A percentile compares a stretch with the other conserved stretches of the same genome.
Conservation (phyloP, 2,113 vertebrate species). For the Grus americana region DNA sequence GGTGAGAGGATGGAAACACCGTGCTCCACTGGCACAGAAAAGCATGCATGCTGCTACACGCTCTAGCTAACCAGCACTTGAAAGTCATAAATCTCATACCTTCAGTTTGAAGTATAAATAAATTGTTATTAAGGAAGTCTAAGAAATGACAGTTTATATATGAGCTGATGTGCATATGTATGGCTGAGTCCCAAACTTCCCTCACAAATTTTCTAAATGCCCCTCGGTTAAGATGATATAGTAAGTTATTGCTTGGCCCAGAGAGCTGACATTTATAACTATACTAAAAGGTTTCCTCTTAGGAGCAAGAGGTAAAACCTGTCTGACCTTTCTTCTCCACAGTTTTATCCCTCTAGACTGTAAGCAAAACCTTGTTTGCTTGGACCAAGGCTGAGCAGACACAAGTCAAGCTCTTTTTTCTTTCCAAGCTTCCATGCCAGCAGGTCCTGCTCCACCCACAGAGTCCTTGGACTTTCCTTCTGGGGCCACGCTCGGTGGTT, state of each 20-base stretch:
- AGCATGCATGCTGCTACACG: not conserved
- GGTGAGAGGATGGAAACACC: not conserved
- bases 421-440: not conserved
- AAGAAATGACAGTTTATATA: not conserved
- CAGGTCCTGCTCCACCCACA: not conserved
- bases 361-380: not conserved
- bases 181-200: not conserved
- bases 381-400: not conserved
- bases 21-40: not conserved
- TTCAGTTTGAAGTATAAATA: not conserved
- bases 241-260: not conserved
- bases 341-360: not conserved
- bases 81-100: not conserved
- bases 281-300: not conserved
- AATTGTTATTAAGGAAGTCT: not conserved
- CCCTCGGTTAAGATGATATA: not conserved
- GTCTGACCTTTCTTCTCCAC: not conserved
- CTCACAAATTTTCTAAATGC: not conserved
- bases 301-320: not conserved
- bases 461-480: not conserved
- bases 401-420: not conserved
- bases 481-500: rapidly evolving
- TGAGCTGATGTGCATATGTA: not conserved
- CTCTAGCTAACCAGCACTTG: not conserved
- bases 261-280: not conserved